Evolutionary conservation across 2,113 vertebrate species (phyloP).

Genomic region (Lathamus discolor): DNA sequence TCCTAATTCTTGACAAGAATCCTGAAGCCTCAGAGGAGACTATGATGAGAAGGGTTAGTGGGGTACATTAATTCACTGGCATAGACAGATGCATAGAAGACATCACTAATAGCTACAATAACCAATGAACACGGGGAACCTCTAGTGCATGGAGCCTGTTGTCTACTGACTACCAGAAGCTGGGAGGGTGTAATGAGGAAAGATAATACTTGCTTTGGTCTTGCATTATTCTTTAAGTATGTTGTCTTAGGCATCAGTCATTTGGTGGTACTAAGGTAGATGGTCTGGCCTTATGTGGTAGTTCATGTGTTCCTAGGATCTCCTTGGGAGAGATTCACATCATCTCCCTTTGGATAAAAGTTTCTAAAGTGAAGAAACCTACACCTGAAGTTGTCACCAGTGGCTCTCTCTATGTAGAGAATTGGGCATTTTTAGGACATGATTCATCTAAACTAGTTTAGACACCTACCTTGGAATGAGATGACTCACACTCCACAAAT

Average conservation of each 20-base stretch:
- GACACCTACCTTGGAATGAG: background rate
- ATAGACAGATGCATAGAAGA: background rate
- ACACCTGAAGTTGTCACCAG: background rate
- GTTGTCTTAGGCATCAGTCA: background rate
- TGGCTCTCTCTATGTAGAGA: background rate
- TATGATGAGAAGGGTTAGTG: background rate
- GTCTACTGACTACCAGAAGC: background rate
- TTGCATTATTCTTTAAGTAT: background rate
- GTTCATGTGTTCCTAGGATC: background rate
- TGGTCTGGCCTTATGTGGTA: background rate
- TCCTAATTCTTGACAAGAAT: background rate
- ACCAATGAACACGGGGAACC: background rate
- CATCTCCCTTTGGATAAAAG: background rate
- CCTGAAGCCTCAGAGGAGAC: background rate
- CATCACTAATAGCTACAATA: background rate
- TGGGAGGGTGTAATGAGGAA: background rate
- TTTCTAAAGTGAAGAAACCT: background rate
- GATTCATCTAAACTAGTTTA: conserved; percentile 1
- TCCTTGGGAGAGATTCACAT: background rate
- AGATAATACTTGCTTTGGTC: background rate
- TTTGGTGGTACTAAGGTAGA: background rate
- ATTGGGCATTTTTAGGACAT: background rate
- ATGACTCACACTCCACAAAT: background rate
- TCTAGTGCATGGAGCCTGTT: background rate
- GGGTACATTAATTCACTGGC: background rate